Base-by-base conservation (phyloP, 64 coral and sea anemone species). In the Acropora yongei region DNA sequence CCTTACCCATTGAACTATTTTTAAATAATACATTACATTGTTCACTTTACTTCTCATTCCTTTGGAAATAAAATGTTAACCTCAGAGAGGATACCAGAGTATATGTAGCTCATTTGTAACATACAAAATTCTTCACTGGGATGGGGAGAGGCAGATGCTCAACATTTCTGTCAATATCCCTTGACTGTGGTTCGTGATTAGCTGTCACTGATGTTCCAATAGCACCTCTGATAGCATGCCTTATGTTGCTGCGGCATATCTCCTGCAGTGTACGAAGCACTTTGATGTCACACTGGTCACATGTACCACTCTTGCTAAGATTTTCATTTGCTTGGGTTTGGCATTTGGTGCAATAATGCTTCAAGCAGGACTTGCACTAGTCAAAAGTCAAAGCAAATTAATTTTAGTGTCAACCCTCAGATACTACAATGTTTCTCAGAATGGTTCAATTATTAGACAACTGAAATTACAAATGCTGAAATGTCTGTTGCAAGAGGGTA, bases 61-160 rank as follows among this genome's bases (percentile, higher is more conserved):
- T 10, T 63, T 55, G 5, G 3, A 4, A 18, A 60, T 61, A 11
- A 7, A 60, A n/a, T 60, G 30, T 13, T n/a, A 19, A 42, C 12
- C 51, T 41, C 5, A 10, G 49, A 49, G 18, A 57, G 30, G 2
- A 8, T 39, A 9, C 9, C 30, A 46, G 43, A 44, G 80, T 13
- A 41, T 46, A 68, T 55, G 5, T 5, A 80, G n/a, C 46, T 86
- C 19, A 93, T 87, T 93, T 86, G 43, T 87, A 93, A 46, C 91
- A 87, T 13, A 93, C 77, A 80, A 49, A 93, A 47, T 87, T 93
- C 77, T 93, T 93, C n/a, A 93, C 91, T 18, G 67, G 41, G 19
- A 63, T 67, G 17, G 91, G 91, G 39, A 93, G 57, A 14, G 91
- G 91, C 87, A 93, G 91, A 47, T 80, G 57, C 86, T 93, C 44